These are phyloP conservation scores for Aplochiton taeniatus DNA, from an alignment of 2,797 vertebrate species.

Conservation along the genomic window DNA sequence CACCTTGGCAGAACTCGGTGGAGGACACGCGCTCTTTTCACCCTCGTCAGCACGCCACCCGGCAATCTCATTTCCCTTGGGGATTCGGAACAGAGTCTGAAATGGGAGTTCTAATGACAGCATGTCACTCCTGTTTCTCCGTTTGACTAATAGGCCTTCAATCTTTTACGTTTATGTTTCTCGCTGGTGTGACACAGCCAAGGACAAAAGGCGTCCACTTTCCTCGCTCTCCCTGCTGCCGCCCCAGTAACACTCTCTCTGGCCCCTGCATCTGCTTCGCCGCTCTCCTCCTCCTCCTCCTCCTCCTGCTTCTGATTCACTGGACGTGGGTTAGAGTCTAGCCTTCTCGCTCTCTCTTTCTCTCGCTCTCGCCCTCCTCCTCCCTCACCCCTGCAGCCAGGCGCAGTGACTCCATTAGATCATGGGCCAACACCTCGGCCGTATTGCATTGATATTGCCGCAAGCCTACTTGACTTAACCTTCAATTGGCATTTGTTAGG, in stretches of 20 bases:
- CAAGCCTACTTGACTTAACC: slow-evolving; percentile 63
- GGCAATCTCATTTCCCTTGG: slow-evolving; percentile 23
- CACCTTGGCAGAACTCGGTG: slow-evolving; percentile 32
- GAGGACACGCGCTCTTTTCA: not conserved
- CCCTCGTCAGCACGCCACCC: slow-evolving; percentile 24
- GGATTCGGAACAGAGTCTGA: slow-evolving; percentile 43
- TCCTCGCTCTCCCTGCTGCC: slow-evolving; percentile 18
- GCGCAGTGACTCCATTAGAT: slow-evolving; percentile 52
- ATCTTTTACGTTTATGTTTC: slow-evolving; percentile 28
- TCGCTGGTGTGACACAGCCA: slow-evolving; percentile 64
- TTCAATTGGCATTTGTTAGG: slow-evolving; percentile 63
- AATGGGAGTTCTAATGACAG: slow-evolving; percentile 38
- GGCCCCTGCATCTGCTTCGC: slow-evolving; percentile 6
- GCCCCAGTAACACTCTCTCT: slow-evolving; percentile 54
- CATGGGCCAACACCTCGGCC: slow-evolving; percentile 56
- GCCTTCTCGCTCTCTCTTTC: not conserved
- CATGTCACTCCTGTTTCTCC: slow-evolving; percentile 5
- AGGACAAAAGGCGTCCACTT: slow-evolving; percentile 66
- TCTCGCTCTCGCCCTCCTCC: slow-evolving; percentile 8
- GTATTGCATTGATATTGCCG: slow-evolving; percentile 57
- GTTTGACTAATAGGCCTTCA: slow-evolving; percentile 19
- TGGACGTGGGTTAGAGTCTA: not conserved
- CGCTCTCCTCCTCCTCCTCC: not conserved
- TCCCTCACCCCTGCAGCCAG: slow-evolving; percentile 44
- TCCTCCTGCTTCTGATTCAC: slow-evolving; percentile 11